Percentiles rank a stretch among this genome's conserved stretches.
phyloP scores from a whole-genome alignment of 1,140 invertebrate genomes.

The Calliphora vicina region DNA sequence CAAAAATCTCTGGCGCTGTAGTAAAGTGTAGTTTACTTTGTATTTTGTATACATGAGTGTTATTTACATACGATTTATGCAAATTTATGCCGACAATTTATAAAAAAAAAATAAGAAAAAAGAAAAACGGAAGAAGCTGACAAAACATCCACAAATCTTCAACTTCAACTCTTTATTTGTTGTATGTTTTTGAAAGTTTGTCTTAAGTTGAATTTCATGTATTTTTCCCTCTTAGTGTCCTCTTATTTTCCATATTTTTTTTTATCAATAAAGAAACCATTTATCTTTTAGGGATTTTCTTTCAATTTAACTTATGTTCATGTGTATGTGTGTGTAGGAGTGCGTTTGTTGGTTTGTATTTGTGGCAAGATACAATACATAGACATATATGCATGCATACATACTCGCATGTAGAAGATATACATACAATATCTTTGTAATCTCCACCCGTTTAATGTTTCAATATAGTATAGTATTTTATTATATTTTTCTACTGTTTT shows the following conservation, averaged over 20 bases:
- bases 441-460: not conserved
- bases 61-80: not conserved
- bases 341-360: not conserved
- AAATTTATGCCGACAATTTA: not conserved
- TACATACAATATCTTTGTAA: not conserved
- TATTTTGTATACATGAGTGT: not conserved
- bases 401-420: no score
- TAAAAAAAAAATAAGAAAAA: not conserved
- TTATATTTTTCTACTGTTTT: not conserved
- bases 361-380: not conserved
- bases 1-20: not conserved
- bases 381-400: no score
- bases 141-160: not conserved
- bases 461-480: not conserved
- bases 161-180: not conserved
- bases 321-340: not conserved
- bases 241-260: not conserved
- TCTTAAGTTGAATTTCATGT: not conserved
- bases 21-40: no score
- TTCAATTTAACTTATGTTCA: conserved; percentile 3
- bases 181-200: not conserved
- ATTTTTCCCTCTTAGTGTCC: not conserved
- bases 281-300: conserved; percentile 5
- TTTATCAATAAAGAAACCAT: not conserved
- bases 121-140: not conserved